A percentile compares a stretch with the other conserved stretches of the same genome.
Evolutionary conservation across 1,140 invertebrate species (phyloP).

Genomic region (Psilanteris sp.): DNA sequence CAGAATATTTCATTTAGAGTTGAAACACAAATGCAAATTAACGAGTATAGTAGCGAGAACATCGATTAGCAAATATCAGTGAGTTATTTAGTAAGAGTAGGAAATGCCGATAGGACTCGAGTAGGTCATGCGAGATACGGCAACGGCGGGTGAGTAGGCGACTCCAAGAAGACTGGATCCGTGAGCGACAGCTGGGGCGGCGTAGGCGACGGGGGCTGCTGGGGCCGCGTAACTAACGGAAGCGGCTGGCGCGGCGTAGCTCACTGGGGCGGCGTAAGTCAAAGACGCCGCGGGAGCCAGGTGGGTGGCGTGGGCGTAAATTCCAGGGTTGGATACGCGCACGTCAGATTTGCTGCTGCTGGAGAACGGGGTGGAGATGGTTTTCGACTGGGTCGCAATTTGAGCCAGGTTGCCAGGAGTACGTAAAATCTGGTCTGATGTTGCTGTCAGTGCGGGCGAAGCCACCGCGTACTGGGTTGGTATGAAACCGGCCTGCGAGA

Average conservation of each 20-base stretch:
- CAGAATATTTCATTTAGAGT: no score
- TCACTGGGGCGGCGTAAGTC: slow-evolving; percentile 53
- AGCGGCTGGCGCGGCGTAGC: slow-evolving; percentile 4
- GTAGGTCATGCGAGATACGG: slow-evolving; percentile 85
- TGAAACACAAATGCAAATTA: no score
- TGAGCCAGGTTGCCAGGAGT: slow-evolving; percentile 83
- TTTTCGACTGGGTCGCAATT: slow-evolving; percentile 83
- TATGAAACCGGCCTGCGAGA: slow-evolving; percentile 71
- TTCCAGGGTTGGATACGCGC: slow-evolving; percentile 82
- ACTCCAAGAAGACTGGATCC: slow-evolving; percentile 66
- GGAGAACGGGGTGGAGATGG: slow-evolving; percentile 84
- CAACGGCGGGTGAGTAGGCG: slow-evolving; percentile 84
- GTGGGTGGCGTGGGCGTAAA: slow-evolving; percentile 71
- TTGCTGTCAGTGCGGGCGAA: slow-evolving; percentile 81
- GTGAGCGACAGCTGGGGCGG: slow-evolving; percentile 38
- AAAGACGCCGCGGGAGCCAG: no score
- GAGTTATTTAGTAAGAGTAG: slow-evolving; percentile 61
- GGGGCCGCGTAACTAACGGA: slow-evolving; percentile 58
- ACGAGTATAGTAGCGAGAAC: not conserved
- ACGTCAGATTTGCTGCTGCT: slow-evolving; percentile 83
- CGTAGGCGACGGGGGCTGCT: slow-evolving; percentile 62
- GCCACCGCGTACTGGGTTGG: slow-evolving; percentile 65
- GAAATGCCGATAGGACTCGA: slow-evolving; percentile 82
- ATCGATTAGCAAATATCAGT: slow-evolving; percentile 1
- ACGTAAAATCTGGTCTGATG: slow-evolving; percentile 82